These are phyloP conservation scores for Nerophis lumbriciformis DNA, from an alignment of 2,113 vertebrate species.

Conservation along the genomic window DNA sequence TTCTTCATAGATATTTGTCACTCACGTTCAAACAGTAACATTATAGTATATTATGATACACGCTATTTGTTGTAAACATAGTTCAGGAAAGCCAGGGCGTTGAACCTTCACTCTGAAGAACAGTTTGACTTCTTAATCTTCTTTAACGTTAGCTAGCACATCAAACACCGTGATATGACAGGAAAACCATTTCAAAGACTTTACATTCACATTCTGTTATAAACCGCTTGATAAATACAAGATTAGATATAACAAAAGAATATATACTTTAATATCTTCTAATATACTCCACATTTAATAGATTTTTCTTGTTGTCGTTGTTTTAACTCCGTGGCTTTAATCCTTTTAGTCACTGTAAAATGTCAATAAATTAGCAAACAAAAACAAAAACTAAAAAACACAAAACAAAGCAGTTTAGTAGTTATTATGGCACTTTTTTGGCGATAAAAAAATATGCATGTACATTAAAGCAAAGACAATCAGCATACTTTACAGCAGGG, in stretches of 20 bases:
- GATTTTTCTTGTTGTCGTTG: conserved; percentile 27
- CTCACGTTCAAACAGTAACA: conserved; percentile 68
- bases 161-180: conserved; percentile 72
- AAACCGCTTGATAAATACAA: conserved; percentile 81
- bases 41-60: conserved; percentile 57
- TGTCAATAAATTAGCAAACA: conserved; percentile 48
- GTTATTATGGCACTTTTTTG: conserved; percentile 51
- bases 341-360: conserved; percentile 49
- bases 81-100: conserved; percentile 56
- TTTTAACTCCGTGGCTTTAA: conserved; percentile 52
- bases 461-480: neutral
- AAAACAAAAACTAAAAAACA: conserved; percentile 21
- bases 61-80: conserved; percentile 70
- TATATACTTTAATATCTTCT: conserved; percentile 66
- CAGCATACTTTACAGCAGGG: neutral
- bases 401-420: conserved; percentile 23
- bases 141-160: conserved; percentile 54
- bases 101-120: conserved; percentile 56
- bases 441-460: conserved; percentile 34
- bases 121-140: conserved; percentile 55
- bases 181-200: conserved; percentile 74
- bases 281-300: conserved; percentile 66
- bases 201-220: conserved; percentile 78
- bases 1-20: conserved; percentile 70
- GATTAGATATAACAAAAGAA: conserved; percentile 79